phyloP scores from a whole-genome alignment of 1,140 invertebrate genomes.

The Neodiprion pinetum region DNA sequence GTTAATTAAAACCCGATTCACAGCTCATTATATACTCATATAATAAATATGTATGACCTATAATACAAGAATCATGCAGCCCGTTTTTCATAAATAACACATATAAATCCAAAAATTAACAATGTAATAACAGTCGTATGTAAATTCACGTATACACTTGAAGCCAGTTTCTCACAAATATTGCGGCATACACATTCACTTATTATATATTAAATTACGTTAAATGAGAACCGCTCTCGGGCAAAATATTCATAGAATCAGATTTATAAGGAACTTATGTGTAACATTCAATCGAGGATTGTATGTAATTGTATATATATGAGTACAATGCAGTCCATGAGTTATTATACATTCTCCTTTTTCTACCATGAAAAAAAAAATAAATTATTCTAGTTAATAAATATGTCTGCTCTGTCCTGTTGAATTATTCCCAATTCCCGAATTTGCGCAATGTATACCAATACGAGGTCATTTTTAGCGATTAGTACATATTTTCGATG shows the following conservation, averaged over 20 bases:
- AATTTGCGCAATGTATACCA: no score
- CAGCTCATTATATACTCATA: background rate
- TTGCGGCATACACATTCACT: background rate
- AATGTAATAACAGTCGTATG: no score
- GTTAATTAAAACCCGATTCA: background rate
- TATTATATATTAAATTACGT: background rate
- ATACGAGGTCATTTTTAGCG: no score
- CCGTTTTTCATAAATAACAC: no score
- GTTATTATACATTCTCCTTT: constrained; percentile 66
- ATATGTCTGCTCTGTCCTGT: constrained; percentile 29
- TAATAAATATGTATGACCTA: background rate
- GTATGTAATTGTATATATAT: constrained; percentile 59
- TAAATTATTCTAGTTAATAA: constrained; percentile 68
- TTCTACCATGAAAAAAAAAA: constrained; percentile 64
- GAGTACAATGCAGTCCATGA: constrained; percentile 60
- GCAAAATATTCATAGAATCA: constrained; percentile 36
- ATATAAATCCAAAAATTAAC: no score
- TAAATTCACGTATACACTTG: background rate
- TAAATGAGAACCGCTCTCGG: constrained; percentile 16
- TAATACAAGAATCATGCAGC: background rate
- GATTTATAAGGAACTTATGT: constrained; percentile 58
- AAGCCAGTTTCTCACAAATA: background rate
- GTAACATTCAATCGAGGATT: constrained; percentile 61
- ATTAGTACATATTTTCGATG: no score
- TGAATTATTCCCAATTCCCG: background rate